Evolutionary conservation across 2,113 vertebrate genomes (phyloP).

Genomic region (Morone saxatilis): DNA sequence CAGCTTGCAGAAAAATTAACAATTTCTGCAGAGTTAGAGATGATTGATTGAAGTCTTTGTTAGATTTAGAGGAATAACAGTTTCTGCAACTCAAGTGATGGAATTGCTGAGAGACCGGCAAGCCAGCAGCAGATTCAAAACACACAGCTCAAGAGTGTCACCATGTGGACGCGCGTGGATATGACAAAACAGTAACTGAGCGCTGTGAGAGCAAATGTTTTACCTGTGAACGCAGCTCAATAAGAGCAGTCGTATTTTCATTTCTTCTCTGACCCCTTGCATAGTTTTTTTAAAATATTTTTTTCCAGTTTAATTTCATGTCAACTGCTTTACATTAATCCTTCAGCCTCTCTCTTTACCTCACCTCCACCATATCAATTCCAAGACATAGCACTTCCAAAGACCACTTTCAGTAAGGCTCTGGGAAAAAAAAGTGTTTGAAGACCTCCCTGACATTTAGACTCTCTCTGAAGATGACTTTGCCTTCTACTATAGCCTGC

Average conservation of each 20-base stretch:
- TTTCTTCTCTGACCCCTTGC: slow-evolving; percentile 15
- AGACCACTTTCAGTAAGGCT: slow-evolving; percentile 71
- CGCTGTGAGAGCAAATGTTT: slow-evolving; percentile 15
- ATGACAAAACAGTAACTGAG: slow-evolving; percentile 26
- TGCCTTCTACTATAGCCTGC: slow-evolving; percentile 84
- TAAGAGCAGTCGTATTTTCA: slow-evolving; percentile 25
- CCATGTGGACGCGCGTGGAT: slow-evolving; percentile 70
- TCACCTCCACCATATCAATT: slow-evolving; percentile 64
- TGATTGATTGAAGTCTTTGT: slow-evolving; percentile 77
- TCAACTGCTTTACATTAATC: slow-evolving; percentile 57
- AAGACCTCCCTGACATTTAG: slow-evolving; percentile 85
- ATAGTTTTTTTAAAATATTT: background rate
- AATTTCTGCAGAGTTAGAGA: slow-evolving; percentile 45
- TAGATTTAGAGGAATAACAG: slow-evolving; percentile 68
- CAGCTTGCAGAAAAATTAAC: slow-evolving; percentile 41
- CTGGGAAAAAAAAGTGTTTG: slow-evolving; percentile 75
- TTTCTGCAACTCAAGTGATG: slow-evolving; percentile 74
- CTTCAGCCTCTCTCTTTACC: slow-evolving; percentile 39
- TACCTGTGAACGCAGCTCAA: slow-evolving; percentile 14
- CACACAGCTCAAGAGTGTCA: slow-evolving; percentile 82
- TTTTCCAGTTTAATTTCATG: slow-evolving; percentile 54
- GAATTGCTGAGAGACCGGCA: slow-evolving; percentile 66
- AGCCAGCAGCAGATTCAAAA: slow-evolving; percentile 37
- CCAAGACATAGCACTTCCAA: slow-evolving; percentile 73
- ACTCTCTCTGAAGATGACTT: slow-evolving; percentile 85